Percentiles rank a stretch among this genome's conserved stretches.
Conservation (phyloP, 2,797 vertebrate genomes). For the Aselliscus stoliczkanus region DNA sequence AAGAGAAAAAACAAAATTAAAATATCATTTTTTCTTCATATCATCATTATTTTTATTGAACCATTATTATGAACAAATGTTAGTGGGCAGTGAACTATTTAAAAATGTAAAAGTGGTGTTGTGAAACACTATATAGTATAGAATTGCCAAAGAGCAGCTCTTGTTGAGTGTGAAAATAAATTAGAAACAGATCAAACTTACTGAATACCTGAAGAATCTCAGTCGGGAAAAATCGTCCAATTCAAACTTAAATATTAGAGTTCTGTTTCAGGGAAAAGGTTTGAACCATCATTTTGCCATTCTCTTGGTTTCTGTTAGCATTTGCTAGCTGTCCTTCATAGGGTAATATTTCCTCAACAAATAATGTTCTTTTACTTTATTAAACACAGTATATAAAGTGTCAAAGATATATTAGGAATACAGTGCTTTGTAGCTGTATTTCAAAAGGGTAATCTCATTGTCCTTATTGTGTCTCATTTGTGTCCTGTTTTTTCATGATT, state of each 20-base stretch:
- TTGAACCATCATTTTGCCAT: background rate
- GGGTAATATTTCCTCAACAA: background rate
- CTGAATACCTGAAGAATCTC: background rate
- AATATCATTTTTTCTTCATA: background rate
- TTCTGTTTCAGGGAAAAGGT: background rate
- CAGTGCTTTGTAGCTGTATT: background rate
- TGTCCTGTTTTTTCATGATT: background rate
- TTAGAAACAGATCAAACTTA: background rate
- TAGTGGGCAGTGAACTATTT: background rate
- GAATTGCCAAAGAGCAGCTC: background rate
- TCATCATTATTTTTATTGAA: background rate
- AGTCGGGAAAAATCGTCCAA: background rate
- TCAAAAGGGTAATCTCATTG: background rate
- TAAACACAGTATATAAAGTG: background rate
- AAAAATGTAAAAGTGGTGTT: background rate
- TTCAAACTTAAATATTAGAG: background rate
- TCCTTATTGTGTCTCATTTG: background rate
- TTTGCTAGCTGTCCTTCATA: background rate
- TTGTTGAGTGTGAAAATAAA: slow-evolving; percentile 4
- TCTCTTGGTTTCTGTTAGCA: background rate
- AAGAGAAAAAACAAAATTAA: background rate
- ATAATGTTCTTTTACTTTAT: background rate
- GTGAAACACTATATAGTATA: background rate
- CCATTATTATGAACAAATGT: background rate
- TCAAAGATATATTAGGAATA: background rate